phyloP scores from a whole-genome alignment of 2,113 vertebrate species.

The Synchiropus splendidus region DNA sequence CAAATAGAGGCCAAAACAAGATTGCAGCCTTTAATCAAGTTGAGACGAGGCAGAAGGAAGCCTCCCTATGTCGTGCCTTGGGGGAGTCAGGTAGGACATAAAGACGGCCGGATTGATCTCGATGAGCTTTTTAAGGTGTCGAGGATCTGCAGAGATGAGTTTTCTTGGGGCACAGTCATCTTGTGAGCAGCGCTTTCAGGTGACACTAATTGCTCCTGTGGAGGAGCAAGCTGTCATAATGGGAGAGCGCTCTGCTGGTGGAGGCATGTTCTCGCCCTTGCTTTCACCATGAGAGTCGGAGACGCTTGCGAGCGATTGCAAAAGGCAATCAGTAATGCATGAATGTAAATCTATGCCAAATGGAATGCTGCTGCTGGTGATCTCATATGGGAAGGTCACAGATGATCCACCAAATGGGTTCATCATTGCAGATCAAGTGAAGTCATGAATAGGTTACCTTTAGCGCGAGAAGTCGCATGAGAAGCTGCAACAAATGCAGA shows the following conservation, averaged over 20 bases:
- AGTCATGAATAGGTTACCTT: too few relatives aligned
- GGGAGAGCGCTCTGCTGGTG: conserved; percentile 38
- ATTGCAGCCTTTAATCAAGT: conserved; percentile 56
- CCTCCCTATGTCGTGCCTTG: conserved; percentile 43
- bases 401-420: too few relatives aligned
- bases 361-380: conserved; percentile 39
- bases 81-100: conserved; percentile 53
- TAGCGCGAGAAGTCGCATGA: too few relatives aligned
- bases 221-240: conserved; percentile 56
- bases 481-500: too few relatives aligned
- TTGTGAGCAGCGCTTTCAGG: conserved; percentile 59
- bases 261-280: conserved; percentile 22
- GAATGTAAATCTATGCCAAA: conserved; percentile 60
- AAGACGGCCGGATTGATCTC: conserved; percentile 61
- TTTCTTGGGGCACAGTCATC: conserved; percentile 46
- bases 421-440: too few relatives aligned
- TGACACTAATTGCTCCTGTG: conserved; percentile 69
- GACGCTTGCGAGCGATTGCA: conserved; percentile 25
- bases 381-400: conserved; percentile 6
- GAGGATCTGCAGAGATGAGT: conserved; percentile 53
- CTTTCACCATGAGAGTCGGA: conserved; percentile 24
- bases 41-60: conserved; percentile 53
- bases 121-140: conserved; percentile 64
- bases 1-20: conserved; percentile 38
- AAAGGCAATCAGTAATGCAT: conserved; percentile 45